Percentiles rank a stretch among this genome's conserved stretches.
phyloP scores from a whole-genome alignment of 2,113 vertebrate genomes.

The Pheucticus melanocephalus region DNA sequence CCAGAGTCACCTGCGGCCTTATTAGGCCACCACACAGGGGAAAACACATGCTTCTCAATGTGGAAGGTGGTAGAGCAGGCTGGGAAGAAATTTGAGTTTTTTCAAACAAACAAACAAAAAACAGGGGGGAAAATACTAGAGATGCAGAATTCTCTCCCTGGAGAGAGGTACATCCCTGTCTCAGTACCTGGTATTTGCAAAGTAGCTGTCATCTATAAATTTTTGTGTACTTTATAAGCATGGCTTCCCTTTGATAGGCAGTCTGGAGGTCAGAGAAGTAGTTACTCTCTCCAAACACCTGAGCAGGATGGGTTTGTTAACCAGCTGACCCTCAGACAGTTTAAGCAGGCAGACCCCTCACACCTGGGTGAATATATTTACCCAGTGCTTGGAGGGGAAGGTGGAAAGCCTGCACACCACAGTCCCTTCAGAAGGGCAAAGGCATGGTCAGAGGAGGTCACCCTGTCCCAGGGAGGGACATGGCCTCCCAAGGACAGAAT shows the following conservation, averaged over 20 bases:
- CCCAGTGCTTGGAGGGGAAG: not conserved
- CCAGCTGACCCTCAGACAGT: not conserved
- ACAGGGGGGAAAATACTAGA: not conserved
- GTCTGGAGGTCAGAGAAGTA: not conserved
- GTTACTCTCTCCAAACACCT: not conserved
- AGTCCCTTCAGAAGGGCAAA: not conserved
- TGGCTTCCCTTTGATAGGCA: not conserved
- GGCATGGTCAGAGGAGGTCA: not conserved
- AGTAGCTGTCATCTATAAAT: not conserved
- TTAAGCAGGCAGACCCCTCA: not conserved
- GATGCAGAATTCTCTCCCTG: not conserved
- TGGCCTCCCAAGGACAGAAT: not conserved
- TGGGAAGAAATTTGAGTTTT: not conserved
- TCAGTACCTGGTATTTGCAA: not conserved
- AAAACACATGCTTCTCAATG: not conserved
- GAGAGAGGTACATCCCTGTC: not conserved
- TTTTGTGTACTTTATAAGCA: not conserved
- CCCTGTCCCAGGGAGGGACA: accelerated
- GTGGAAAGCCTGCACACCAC: no score
- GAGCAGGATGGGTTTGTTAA: not conserved
- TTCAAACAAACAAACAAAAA: not conserved
- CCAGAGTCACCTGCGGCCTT: not conserved
- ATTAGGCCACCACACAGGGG: not conserved
- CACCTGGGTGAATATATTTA: accelerated
- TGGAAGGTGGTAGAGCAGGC: accelerated